Percentiles rank a stretch among this genome's conserved stretches.
These are phyloP conservation scores for Alsophila aescularia DNA, from an alignment of 2,888 invertebrate genomes.

Conservation along the genomic window DNA sequence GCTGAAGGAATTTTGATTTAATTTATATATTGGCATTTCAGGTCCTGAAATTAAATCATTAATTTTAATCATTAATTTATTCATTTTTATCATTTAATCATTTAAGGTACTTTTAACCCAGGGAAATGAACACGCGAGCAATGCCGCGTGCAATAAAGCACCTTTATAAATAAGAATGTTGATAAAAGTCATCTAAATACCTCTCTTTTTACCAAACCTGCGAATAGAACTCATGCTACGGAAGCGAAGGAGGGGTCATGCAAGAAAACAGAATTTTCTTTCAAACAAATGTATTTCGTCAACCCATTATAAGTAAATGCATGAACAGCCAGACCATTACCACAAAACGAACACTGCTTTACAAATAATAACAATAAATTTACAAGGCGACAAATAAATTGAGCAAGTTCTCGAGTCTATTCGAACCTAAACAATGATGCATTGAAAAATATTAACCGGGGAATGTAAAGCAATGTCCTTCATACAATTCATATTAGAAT, in stretches of 20 bases:
- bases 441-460: neutral
- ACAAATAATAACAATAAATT: slow-evolving; percentile 33
- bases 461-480: slow-evolving; percentile 52
- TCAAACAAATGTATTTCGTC: slow-evolving; percentile 77
- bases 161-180: neutral
- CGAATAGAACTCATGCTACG: slow-evolving; percentile 57
- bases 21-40: no score
- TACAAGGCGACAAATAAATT: neutral
- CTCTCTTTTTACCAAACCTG: neutral
- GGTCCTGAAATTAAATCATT: no score
- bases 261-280: slow-evolving; percentile 81
- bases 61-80: no score
- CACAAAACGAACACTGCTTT: slow-evolving; percentile 53
- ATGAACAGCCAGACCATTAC: slow-evolving; percentile 69
- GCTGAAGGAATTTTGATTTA: no score
- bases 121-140: no score
- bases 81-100: no score
- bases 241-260: slow-evolving; percentile 66
- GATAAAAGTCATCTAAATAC: neutral
- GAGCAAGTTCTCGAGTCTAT: neutral
- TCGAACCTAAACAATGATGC: neutral
- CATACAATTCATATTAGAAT: slow-evolving; percentile 48
- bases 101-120: no score
- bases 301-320: slow-evolving; percentile 73
- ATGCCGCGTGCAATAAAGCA: no score